A percentile compares a stretch with the other conserved stretches of the same genome.
These are phyloP conservation scores for Caenorhabditis panamensis DNA, from an alignment of 2,888 invertebrate genomes.

Conservation along the genomic window DNA sequence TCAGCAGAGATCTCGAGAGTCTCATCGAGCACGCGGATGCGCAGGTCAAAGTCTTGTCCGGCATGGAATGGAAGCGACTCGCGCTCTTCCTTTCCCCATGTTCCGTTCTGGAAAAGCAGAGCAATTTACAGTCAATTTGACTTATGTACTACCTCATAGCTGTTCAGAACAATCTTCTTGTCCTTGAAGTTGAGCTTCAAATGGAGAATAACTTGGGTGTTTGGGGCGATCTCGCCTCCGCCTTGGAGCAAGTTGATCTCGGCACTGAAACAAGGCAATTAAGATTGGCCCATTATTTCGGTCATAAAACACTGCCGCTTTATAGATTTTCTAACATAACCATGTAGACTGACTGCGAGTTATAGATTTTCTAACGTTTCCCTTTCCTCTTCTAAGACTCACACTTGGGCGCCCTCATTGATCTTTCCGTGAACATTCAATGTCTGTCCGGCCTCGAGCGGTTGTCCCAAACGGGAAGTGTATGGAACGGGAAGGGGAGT, in stretches of 20 bases:
- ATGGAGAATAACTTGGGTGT: constrained; percentile 75
- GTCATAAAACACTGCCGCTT: too few species aligned
- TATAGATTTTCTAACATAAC: too few species aligned
- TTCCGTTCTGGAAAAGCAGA: constrained; percentile 64
- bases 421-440: constrained; percentile 73
- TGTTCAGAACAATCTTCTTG: constrained; percentile 76
- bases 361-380: too few species aligned
- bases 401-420: constrained; percentile 69
- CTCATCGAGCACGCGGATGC: constrained; percentile 78
- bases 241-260: constrained; percentile 70
- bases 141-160: constrained; percentile 66
- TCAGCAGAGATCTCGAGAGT: constrained; percentile 75
- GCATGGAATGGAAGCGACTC: constrained; percentile 72
- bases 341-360: too few species aligned
- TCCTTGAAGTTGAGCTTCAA: constrained; percentile 77
- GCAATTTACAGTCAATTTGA: too few species aligned
- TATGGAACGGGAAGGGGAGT: constrained; percentile 72
- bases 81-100: constrained; percentile 80
- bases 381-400: constrained; percentile 1
- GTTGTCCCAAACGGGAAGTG: constrained; percentile 71
- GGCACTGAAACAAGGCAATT: constrained; percentile 52
- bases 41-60: constrained; percentile 77
- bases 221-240: constrained; percentile 66
- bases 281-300: too few species aligned
- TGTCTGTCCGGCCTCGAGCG: constrained; percentile 74